Evolutionary conservation across 2,888 invertebrate genomes (phyloP), one percentile per base, ranked within the genome.

Genomic region (Sturmia bella): DNA sequence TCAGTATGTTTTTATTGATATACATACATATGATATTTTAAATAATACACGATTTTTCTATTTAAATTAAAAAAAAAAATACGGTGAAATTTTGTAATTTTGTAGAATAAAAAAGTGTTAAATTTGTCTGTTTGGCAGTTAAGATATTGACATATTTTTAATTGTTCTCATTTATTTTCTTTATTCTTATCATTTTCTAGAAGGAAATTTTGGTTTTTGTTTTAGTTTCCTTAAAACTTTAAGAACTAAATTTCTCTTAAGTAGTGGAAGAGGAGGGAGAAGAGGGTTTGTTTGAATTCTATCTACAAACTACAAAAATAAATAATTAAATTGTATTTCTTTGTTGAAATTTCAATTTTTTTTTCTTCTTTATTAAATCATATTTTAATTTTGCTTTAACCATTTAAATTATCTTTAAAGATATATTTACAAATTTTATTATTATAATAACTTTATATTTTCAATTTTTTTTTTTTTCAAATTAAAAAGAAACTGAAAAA

Each of bases 301-400:
- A 82, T 78, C 78, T 82, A 82, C 74, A 82, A 74, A 82, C 82
- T 82, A 82, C 78, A 82, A 82, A 82, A 82, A 82, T 82, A 82
- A 82, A 70, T 78, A 59, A 21, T 59, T 32, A 27, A 32, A 32
- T 41, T 59, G 3, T 59, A 56, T 70, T 74, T 77, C 56, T 43
- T 56, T 43, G 61, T 61, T 17, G 12, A 63, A 45, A 32, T 13
- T 52, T 43, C n/a, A n/a, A 1, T 7, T 73, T 81, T 57, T 54
- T 61, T 24, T 52, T 43, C 50, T 17, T 37, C 43, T 17, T 39
- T 48, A n/a, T n/a, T n/a, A n/a, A n/a, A n/a, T n/a, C 54, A 17
- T 41, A 13, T 50, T 50, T n/a, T 21, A 12, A 21, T 43, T 45
- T 41, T n/a, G n/a, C 41, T 17, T 52, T 69, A 41, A 11, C 32